Evolutionary conservation across 1,140 invertebrate species (phyloP).

Genomic region (Saccostrea echinata): DNA sequence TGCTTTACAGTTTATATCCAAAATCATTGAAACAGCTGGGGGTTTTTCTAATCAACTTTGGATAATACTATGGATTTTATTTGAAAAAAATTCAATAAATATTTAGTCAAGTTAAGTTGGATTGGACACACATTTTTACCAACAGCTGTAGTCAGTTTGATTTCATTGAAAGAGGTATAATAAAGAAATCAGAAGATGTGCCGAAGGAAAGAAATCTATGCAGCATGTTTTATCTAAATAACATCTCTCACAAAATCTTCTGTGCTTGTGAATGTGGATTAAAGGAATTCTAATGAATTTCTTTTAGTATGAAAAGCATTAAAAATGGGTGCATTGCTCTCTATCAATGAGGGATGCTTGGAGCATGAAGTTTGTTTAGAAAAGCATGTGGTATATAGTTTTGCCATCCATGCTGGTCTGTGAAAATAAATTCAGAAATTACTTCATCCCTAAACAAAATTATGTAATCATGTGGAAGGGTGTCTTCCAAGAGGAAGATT

Average conservation of each 20-base stretch:
- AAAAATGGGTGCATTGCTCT: not conserved
- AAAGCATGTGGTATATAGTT: not conserved
- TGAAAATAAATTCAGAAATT: slow-evolving; percentile 3
- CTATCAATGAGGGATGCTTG: not conserved
- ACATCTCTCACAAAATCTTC: not conserved
- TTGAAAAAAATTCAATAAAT: not conserved
- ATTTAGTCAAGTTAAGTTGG: not conserved
- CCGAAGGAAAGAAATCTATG: not conserved
- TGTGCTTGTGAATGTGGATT: not conserved
- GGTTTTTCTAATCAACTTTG: not conserved
- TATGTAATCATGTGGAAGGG: not conserved
- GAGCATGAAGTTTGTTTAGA: not conserved
- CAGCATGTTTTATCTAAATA: slow-evolving; percentile 8
- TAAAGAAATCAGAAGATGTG: not conserved
- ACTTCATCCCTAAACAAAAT: slow-evolving; percentile 8
- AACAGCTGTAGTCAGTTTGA: slow-evolving; percentile 16
- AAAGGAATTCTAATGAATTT: not conserved
- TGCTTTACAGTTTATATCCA: not conserved
- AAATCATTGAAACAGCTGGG: not conserved
- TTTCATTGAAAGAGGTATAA: not conserved
- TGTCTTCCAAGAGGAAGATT: not conserved
- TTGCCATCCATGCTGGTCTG: slow-evolving; percentile 10
- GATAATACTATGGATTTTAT: slow-evolving; percentile 10
- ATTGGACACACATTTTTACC: not conserved
- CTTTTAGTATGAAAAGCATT: not conserved